Evolutionary conservation across 2,888 invertebrate genomes (phyloP).

Genomic region (Copidosoma aretas): DNA sequence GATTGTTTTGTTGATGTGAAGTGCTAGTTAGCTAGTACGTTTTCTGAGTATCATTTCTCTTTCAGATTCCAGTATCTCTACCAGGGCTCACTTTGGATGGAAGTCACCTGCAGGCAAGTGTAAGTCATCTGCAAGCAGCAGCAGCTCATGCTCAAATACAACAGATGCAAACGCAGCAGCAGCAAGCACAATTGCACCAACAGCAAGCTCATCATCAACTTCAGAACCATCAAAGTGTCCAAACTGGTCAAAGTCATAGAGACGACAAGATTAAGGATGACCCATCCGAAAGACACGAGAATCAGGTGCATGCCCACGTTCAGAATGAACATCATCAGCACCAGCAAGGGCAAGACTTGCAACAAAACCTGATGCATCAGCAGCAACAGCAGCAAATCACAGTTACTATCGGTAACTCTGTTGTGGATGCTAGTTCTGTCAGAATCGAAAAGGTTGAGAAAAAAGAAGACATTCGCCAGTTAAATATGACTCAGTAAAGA

Average conservation of each 20-base stretch:
- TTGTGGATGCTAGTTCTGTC: slow-evolving; percentile 63
- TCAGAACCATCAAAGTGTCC: slow-evolving; percentile 59
- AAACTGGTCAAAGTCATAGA: slow-evolving; percentile 55
- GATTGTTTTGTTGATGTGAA: no score
- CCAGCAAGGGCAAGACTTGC: slow-evolving; percentile 58
- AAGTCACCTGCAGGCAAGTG: slow-evolving; percentile 57
- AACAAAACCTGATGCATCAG: slow-evolving; percentile 63
- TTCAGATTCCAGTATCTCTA: slow-evolving; percentile 60
- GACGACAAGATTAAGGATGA: slow-evolving; percentile 63
- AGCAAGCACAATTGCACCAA: slow-evolving; percentile 41
- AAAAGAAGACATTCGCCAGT: slow-evolving; percentile 58
- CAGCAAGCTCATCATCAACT: slow-evolving; percentile 45
- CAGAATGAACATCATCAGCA: slow-evolving; percentile 61
- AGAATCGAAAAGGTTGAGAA: slow-evolving; percentile 51
- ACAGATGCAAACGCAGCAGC: slow-evolving; percentile 45
- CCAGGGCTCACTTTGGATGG: slow-evolving; percentile 60
- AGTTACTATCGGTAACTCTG: slow-evolving; percentile 45
- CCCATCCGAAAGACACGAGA: slow-evolving; percentile 58
- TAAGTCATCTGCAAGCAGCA: slow-evolving; percentile 59
- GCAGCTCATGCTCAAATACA: slow-evolving; percentile 56
- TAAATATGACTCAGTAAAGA: slow-evolving; percentile 60
- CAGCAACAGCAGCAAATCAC: slow-evolving; percentile 64
- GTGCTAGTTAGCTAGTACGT: no score
- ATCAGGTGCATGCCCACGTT: slow-evolving; percentile 62
- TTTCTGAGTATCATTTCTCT: no score